Evolutionary conservation across 2,888 invertebrate genomes (phyloP), one percentile per base, ranked within the genome.

Genomic region (Lordiphosa andalusiaca): DNA sequence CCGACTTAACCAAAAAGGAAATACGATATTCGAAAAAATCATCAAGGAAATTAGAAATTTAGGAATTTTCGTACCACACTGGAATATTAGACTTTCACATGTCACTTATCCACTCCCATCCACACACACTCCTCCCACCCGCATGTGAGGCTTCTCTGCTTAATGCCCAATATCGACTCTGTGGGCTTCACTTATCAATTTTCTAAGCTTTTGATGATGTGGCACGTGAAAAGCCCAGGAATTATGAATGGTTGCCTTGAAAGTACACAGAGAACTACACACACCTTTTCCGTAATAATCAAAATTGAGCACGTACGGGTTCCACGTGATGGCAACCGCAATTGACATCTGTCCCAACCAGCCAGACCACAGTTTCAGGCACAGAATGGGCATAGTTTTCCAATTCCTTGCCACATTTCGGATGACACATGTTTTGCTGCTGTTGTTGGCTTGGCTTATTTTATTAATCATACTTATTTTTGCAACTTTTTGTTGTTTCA

Each of bases 381-480:
- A 6, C 9, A 33, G 25, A 30, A 30, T 39, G 19, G 16, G 39
- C n/a, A n/a, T 46, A 60, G 51, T 46, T 50, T 60, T 55, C 35
- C 46, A 30, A 59, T 10, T 16, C 62, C 42, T 37, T 42, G 6
- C 12, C 48, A 50, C 56, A 61, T 57, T 65, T 55, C 41, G 49
- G 42, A 61, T 55, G 73, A 69, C 63, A 63, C 56, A 73, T 65
- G 63, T 72, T 76, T 66, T 57, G 12, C 25, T 44, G n/a, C n/a
- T n/a, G n/a, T n/a, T n/a, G 25, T 33, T 33, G 7, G 33, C 44
- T 36, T 61, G 55, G 53, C 53, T 37, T 55, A 64, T 70, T 70
- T 67, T 80, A 76, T 76, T 83, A 77, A 77, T 80, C 81, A 76
- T 63, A 68, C 38, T 30, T 56, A 55, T 48, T 58, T 64, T 73